Conservation (phyloP, 2,113 vertebrate species). For the Toxotes chatareus region DNA sequence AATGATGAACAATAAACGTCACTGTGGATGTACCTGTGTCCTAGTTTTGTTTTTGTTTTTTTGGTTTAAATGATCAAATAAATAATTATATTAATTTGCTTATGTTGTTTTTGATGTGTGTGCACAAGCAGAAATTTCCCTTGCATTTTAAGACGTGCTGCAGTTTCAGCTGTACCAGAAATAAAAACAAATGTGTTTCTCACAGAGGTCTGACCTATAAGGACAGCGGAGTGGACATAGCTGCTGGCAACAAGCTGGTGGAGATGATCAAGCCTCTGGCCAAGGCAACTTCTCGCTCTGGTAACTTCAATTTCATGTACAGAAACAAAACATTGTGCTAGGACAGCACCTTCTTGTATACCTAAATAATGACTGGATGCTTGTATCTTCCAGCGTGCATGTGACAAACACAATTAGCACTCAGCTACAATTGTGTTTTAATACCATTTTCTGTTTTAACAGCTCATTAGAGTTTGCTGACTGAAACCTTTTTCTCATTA, state of each 20-base stretch:
- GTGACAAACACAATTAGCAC: background rate
- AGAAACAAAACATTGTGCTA: background rate
- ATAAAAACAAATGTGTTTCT: conserved; percentile 43
- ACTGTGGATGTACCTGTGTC: background rate
- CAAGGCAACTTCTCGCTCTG: conserved; percentile 91
- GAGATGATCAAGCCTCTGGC: conserved; percentile 94
- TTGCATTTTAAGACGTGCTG: background rate
- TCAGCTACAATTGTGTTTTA: background rate
- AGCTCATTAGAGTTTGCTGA: background rate
- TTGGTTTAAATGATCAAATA: conserved; percentile 1
- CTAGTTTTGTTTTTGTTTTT: conserved; percentile 1
- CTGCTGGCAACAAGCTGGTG: conserved; percentile 92
- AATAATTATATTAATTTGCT: background rate
- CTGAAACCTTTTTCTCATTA: conserved; percentile 7
- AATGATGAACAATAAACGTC: conserved; percentile 33
- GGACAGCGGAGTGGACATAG: conserved; percentile 95
- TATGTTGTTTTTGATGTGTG: too few relatives aligned
- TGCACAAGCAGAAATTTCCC: background rate
- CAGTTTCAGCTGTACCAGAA: background rate
- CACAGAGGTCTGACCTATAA: conserved; percentile 94
- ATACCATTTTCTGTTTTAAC: too few relatives aligned
- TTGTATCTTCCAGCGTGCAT: background rate
- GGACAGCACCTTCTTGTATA: background rate
- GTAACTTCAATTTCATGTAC: conserved; percentile 75
- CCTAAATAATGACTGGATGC: background rate